Percentiles rank a stretch among this genome's conserved stretches.
Conservation (phyloP, 1,140 invertebrate species). For the Ceratitis capitata region DNA sequence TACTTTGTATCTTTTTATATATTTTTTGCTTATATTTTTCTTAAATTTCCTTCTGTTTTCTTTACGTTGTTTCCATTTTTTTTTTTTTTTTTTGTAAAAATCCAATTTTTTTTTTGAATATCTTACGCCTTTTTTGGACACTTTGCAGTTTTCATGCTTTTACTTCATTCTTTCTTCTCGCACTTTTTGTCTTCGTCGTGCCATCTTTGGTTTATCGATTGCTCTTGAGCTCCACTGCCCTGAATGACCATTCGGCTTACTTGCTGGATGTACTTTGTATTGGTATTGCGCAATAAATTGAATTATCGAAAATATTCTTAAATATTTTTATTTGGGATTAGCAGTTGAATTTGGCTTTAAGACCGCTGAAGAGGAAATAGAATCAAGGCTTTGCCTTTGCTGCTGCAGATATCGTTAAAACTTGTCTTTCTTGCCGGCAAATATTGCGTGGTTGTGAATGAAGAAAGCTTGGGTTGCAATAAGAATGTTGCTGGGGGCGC, state of each 20-base stretch:
- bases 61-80: background rate
- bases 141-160: background rate
- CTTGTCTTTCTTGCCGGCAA: too few species aligned
- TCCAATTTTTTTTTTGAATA: background rate
- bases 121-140: background rate
- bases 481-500: too few species aligned
- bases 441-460: too few species aligned
- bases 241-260: background rate
- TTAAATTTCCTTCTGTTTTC: background rate
- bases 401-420: too few species aligned
- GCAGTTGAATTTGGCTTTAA: background rate
- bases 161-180: background rate
- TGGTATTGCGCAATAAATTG: background rate
- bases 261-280: background rate
- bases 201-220: background rate
- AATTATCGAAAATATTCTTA: constrained; percentile 5
- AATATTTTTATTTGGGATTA: background rate
- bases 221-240: background rate
- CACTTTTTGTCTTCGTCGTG: background rate
- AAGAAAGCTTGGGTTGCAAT: too few species aligned
- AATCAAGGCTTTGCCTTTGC: too few species aligned
- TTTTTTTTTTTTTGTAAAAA: background rate
- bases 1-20: constrained; percentile 5
- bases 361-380: background rate
- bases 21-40: background rate